Evolutionary conservation across 2,888 invertebrate species (phyloP).

Genomic region (Dasysyrphus albostriatus): DNA sequence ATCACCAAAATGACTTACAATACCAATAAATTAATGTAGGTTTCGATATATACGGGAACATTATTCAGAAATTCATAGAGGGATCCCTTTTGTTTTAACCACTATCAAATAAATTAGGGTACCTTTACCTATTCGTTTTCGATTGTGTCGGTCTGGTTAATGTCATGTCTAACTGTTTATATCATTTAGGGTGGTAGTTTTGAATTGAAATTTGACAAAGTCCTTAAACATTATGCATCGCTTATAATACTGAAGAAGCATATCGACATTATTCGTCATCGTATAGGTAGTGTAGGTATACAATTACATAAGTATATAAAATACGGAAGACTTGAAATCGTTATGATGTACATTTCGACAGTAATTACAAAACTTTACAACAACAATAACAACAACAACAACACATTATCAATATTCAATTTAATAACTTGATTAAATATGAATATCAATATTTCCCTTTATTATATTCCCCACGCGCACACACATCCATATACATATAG

Average conservation of each 20-base stretch:
- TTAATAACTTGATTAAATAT: slow-evolving; percentile 72
- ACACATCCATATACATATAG: slow-evolving; percentile 82
- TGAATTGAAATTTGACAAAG: slow-evolving; percentile 55
- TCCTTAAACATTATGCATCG: not conserved
- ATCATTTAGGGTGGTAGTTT: slow-evolving; percentile 19
- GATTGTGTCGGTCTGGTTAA: not conserved
- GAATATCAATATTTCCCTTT: slow-evolving; percentile 63
- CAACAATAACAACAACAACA: slow-evolving; percentile 19
- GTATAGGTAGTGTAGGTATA: not conserved
- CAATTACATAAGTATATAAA: not conserved
- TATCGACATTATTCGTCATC: not conserved
- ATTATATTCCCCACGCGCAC: slow-evolving; percentile 14
- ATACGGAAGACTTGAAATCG: not conserved
- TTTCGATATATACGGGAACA: not conserved
- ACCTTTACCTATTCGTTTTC: not conserved
- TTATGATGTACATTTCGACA: not conserved
- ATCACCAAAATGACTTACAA: not conserved
- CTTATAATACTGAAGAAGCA: not conserved
- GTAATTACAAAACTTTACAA: not conserved
- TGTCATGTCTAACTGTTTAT: slow-evolving; percentile 5
- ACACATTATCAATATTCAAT: slow-evolving; percentile 48
- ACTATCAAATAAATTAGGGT: not conserved
- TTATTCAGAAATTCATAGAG: not conserved
- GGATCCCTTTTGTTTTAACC: not conserved
- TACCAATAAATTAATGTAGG: not conserved